Evolutionary conservation across 2,113 vertebrate species (phyloP).

Genomic region (Corythaeola cristata): DNA sequence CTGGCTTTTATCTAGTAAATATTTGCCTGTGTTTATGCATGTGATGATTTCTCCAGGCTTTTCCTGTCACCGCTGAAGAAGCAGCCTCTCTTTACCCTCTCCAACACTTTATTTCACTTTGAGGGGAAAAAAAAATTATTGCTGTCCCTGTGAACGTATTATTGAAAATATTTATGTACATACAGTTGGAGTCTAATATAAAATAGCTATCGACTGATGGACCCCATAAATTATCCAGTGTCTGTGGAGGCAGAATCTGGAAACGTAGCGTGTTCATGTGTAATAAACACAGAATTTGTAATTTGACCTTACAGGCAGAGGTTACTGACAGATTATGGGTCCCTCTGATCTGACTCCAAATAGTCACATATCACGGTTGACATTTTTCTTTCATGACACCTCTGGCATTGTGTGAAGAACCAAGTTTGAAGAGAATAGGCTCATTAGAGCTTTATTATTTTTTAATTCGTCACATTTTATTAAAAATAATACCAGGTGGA

Average conservation of each 20-base stretch:
- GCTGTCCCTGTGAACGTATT: neutral
- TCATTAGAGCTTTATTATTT: neutral
- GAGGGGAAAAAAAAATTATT: neutral
- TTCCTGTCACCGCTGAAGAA: neutral
- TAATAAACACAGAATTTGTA: neutral
- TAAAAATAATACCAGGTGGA: neutral
- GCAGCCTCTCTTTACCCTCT: neutral
- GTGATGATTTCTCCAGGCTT: neutral
- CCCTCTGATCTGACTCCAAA: neutral
- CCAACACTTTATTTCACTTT: neutral
- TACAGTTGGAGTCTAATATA: neutral
- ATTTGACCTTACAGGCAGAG: neutral
- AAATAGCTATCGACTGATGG: neutral
- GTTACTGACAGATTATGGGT: neutral
- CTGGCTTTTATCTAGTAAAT: constrained; percentile 16
- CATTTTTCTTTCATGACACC: neutral
- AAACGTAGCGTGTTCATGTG: neutral
- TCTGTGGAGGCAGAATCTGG: neutral
- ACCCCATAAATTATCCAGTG: neutral
- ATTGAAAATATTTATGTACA: neutral
- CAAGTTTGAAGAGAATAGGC: neutral
- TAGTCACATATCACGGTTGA: neutral
- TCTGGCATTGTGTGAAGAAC: neutral
- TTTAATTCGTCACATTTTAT: neutral
- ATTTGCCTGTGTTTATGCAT: neutral